Percentiles rank a stretch among this genome's conserved stretches.
Conservation (phyloP, 2,888 invertebrate genomes). For the Synergus itoensis region DNA sequence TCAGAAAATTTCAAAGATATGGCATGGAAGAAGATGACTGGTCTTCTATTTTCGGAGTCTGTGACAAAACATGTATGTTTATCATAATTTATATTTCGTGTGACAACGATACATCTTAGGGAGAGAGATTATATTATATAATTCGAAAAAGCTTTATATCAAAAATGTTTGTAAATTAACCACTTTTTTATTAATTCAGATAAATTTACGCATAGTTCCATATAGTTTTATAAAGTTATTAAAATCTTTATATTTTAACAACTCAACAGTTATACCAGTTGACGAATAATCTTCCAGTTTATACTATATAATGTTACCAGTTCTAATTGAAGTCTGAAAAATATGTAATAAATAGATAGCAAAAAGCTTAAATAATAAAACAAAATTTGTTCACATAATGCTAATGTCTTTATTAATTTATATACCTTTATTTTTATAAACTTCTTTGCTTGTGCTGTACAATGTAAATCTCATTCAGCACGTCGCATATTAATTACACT, state of each 20-base stretch:
- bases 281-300: too few relatives aligned
- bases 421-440: background rate
- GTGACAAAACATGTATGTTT: background rate
- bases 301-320: background rate
- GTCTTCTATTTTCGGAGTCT: constrained; percentile 78
- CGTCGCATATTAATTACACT: background rate
- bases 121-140: constrained; percentile 1
- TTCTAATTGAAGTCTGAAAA: too few relatives aligned
- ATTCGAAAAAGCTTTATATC: background rate
- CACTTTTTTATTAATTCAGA: background rate
- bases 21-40: constrained; percentile 83
- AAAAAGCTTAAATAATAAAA: too few relatives aligned
- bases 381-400: background rate
- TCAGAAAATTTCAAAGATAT: constrained; percentile 82
- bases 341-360: too few relatives aligned
- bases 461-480: background rate
- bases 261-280: too few relatives aligned
- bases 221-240: too few relatives aligned
- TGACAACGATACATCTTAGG: background rate
- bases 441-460: background rate
- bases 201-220: background rate
- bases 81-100: constrained; percentile 5
- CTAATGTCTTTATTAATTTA: background rate
- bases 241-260: too few relatives aligned
- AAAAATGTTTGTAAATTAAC: background rate